Conservation (phyloP, 2,797 vertebrate genomes). For the Aplochiton taeniatus region DNA sequence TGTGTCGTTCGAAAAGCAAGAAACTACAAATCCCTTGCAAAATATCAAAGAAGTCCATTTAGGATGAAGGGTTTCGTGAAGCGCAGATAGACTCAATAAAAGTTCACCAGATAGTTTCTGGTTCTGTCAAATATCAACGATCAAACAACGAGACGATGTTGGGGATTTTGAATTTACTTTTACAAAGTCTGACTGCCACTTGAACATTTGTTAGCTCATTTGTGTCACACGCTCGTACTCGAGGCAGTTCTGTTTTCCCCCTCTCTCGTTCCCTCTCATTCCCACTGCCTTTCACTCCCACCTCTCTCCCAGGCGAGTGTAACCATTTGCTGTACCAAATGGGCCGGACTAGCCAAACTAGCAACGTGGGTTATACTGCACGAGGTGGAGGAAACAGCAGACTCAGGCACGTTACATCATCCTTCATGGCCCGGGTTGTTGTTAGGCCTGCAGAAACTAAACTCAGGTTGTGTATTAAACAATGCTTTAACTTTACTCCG, state of each 20-base stretch:
- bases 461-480: too few species aligned
- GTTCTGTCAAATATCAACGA: conserved; percentile 49
- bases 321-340: conserved; percentile 62
- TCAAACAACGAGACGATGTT: conserved; percentile 46
- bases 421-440: too few species aligned
- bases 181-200: too few species aligned
- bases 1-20: conserved; percentile 22
- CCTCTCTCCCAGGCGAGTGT: conserved; percentile 38
- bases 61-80: not conserved
- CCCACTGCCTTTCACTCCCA: conserved; percentile 39
- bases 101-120: conserved; percentile 46
- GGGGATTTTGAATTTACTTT: conserved; percentile 9
- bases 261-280: conserved; percentile 31
- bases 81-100: conserved; percentile 32
- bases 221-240: conserved; percentile 36
- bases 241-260: conserved; percentile 69
- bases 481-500: too few species aligned
- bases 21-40: conserved; percentile 27
- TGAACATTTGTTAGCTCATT: conserved; percentile 15
- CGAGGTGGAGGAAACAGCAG: conserved; percentile 19
- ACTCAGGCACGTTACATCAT: too few species aligned
- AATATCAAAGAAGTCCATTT: conserved; percentile 36
- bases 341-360: conserved; percentile 49
- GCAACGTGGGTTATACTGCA: conserved; percentile 17
- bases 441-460: too few species aligned